Percentiles rank a stretch among this genome's conserved stretches.
phyloP scores from a whole-genome alignment of 2,113 vertebrate species.

The Gnathonemus echidnorhynchus region DNA sequence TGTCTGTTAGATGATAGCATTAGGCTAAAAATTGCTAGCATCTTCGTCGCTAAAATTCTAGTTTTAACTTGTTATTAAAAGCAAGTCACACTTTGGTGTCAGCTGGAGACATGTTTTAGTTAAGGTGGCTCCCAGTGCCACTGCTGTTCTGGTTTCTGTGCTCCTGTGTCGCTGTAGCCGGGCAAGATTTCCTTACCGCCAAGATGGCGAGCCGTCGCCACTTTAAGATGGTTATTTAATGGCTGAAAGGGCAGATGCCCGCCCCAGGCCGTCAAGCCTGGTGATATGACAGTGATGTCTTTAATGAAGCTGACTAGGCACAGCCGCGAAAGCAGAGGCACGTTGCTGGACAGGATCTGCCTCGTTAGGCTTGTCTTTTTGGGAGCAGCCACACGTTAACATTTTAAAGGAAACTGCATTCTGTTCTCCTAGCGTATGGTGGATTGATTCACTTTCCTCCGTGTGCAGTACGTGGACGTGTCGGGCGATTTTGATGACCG shows the following conservation, averaged over 20 bases:
- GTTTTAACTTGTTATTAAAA: neutral
- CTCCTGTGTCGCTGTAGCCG: neutral
- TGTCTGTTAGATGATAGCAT: neutral
- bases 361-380: neutral
- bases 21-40: constrained; percentile 2
- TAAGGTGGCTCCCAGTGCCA: neutral
- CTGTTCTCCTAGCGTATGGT: neutral
- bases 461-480: neutral
- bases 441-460: neutral
- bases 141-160: neutral
- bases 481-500: neutral
- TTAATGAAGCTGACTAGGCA: constrained; percentile 62
- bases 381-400: neutral
- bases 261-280: constrained; percentile 55
- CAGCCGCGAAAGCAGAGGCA: constrained; percentile 18
- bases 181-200: neutral
- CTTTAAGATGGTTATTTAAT: constrained; percentile 33
- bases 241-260: constrained; percentile 39
- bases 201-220: neutral
- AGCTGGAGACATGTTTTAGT: neutral
- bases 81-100: neutral
- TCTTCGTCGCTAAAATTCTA: neutral
- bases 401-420: neutral
- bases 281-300: constrained; percentile 62
- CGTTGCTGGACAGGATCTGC: neutral